Base-by-base conservation (phyloP, 2,113 vertebrate species). In the Epinephelus lanceolatus region DNA sequence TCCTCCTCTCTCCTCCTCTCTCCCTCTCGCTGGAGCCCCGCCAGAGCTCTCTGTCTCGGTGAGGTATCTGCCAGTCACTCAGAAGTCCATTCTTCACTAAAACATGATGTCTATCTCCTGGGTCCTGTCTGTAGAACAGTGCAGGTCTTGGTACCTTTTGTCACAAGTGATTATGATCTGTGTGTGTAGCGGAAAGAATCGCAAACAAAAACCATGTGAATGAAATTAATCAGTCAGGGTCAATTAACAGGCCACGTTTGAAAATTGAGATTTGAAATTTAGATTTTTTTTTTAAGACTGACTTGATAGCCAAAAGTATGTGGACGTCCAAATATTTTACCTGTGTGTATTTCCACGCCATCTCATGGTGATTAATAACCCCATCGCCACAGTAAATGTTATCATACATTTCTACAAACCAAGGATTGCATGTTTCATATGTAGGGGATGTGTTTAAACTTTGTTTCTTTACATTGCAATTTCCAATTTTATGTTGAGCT, bases 1-100 rank as follows among this genome's bases (percentile, higher is more conserved):
- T 71, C 56, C 33, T 40, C 42, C 74, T 72, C 18, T 8, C 74
- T 33, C 68, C 72, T 63, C 83, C 76, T 72, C 75, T 71, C 83
- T 63, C 72, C 63, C 56, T 51, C 73, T 78, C 62, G 4, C 76
- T 83, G 83, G 77, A 83, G 72, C 88, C 63, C 78, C 51, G 84
- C 87, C 86, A 77, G 78, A 82, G 84, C 86, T 86, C 89, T 92
- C 88, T 76, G 85, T 92, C 91, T 92, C 70, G 15, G 81, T 86
- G 85, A 92, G 89, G 89, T 88, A 88, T 93, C 90, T 93, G 93
- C 88, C 94, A 93, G 87, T 94, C 92, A 93, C 80, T 90, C 89
- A 71, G 80, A 78, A 83, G 79, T 90, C 79, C 79, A 77, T 93
- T 91, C 87, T 87, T 89, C 83, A 91, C 89, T 73, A 60, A 91